Percentiles rank a stretch among this genome's conserved stretches.
Evolutionary conservation across 2,113 vertebrate species (phyloP).

Genomic region (Neolamprologus kungweensis): DNA sequence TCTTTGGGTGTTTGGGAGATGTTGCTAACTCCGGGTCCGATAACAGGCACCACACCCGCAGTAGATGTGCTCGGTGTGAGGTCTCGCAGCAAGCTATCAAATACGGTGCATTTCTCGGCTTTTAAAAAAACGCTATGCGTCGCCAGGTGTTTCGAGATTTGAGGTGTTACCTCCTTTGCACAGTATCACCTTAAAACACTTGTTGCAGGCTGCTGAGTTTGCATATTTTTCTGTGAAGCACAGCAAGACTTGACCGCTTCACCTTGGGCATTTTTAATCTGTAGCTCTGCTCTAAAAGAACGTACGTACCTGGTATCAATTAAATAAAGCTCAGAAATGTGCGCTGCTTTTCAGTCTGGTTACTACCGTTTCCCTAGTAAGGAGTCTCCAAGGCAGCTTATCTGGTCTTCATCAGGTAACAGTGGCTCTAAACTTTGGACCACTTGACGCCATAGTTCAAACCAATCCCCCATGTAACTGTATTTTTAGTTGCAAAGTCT

Average conservation of each 20-base stretch:
- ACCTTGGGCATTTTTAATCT: accelerated
- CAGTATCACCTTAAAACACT: not conserved
- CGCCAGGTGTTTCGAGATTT: accelerated
- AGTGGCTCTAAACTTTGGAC: not conserved
- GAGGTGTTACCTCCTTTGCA: accelerated
- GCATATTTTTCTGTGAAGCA: not conserved
- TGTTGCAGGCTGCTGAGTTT: not conserved
- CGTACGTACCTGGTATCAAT: not conserved
- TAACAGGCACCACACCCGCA: accelerated
- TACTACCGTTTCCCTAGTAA: not conserved
- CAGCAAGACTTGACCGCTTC: accelerated
- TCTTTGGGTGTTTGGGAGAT: accelerated
- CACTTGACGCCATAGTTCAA: not conserved
- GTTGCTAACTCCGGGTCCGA: accelerated
- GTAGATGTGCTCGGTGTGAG: accelerated
- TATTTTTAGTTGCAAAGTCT: not conserved
- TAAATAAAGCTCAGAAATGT: accelerated
- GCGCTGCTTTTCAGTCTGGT: not conserved
- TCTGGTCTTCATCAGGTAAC: not conserved
- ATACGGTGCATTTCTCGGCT: accelerated
- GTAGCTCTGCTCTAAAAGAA: not conserved
- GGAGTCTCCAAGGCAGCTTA: not conserved
- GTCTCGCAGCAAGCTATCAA: not conserved
- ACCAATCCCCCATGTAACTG: not conserved
- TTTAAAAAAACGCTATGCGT: accelerated